Evolutionary conservation across 2,113 vertebrate species (phyloP).

Genomic region (Podiceps cristatus): DNA sequence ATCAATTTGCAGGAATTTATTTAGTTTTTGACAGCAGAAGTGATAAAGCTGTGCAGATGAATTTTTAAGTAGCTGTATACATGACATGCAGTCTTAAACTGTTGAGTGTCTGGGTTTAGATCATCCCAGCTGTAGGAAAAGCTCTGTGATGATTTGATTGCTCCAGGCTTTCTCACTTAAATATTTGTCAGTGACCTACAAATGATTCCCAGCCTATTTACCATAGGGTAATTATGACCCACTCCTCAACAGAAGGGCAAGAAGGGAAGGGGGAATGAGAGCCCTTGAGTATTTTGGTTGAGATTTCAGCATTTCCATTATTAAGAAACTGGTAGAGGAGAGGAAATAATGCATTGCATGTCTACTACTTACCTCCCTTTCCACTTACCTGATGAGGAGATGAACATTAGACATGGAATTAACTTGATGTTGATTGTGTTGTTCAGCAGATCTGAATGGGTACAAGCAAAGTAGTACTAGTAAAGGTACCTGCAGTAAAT

Average conservation of each 20-base stretch:
- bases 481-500: not conserved
- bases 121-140: constrained; percentile 27
- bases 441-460: not conserved
- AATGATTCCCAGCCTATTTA: constrained; percentile 5
- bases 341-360: not conserved
- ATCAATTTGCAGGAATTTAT: constrained; percentile 67
- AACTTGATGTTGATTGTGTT: not conserved
- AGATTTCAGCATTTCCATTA: not conserved
- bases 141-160: constrained; percentile 44
- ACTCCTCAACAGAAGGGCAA: not conserved
- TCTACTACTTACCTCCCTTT: not conserved
- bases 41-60: constrained; percentile 60
- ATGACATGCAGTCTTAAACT: constrained; percentile 34
- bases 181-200: constrained; percentile 41
- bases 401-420: not conserved
- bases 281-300: not conserved
- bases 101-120: constrained; percentile 38
- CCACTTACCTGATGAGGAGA: not conserved
- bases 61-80: constrained; percentile 64
- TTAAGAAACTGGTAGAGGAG: not conserved
- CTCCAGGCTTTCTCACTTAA: constrained; percentile 14
- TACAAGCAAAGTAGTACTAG: not conserved
- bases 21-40: constrained; percentile 72
- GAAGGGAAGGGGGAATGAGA: not conserved
- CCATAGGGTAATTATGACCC: not conserved